phyloP scores from a whole-genome alignment of 1,140 invertebrate species.

The Doryteuthis pealeii region DNA sequence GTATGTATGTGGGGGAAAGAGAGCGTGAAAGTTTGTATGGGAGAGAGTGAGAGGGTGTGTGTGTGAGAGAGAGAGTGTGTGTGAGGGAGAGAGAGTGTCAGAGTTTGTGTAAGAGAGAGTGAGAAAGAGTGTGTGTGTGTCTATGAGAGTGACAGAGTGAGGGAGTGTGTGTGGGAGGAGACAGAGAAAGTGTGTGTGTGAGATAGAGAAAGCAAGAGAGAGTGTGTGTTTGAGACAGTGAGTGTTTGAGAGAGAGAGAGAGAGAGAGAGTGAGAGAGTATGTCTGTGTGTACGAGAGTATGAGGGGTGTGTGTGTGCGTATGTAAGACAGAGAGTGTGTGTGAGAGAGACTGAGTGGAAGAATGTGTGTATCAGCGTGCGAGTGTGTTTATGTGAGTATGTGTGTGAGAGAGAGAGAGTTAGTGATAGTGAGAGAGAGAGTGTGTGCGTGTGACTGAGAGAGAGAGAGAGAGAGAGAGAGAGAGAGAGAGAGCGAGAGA shows the following conservation, averaged over 20 bases:
- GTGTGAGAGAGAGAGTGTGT: too few species aligned
- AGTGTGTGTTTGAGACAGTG: neutral
- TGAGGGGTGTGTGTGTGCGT: neutral
- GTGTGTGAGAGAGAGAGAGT: neutral
- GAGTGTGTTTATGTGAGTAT: neutral
- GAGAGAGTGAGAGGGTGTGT: neutral
- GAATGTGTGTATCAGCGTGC: neutral
- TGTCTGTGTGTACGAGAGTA: neutral
- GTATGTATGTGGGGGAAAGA: neutral
- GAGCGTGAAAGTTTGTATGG: neutral
- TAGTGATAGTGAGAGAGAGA: neutral
- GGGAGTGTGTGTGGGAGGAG: neutral
- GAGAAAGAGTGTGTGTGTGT: too few species aligned
- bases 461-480: neutral
- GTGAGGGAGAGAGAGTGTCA: neutral
- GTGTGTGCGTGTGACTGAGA: neutral
- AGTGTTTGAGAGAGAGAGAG: neutral
- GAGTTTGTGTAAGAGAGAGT: too few species aligned
- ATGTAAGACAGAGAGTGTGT: neutral
- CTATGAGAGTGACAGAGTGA: neutral
- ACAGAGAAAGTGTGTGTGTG: neutral
- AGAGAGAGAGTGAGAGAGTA: neutral
- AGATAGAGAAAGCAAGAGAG: neutral
- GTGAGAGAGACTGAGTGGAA: neutral
- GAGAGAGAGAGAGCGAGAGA: neutral